Evolutionary conservation across 2,113 vertebrate species (phyloP).

Genomic region (Sialia sialis): DNA sequence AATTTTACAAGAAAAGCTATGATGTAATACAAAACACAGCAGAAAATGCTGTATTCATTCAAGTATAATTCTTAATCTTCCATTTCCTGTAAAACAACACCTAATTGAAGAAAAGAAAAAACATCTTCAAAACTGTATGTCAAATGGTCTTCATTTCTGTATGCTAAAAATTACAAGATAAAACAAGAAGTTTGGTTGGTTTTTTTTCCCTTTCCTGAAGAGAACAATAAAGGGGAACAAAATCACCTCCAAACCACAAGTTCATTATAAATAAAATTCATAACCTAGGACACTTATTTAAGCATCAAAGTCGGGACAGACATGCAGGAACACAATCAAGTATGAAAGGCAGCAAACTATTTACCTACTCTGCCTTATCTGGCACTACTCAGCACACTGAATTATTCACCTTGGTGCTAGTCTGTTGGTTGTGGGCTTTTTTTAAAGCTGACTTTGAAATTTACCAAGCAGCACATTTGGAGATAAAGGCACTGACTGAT

Average conservation of each 20-base stretch:
- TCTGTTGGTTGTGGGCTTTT: background rate
- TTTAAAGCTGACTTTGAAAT: background rate
- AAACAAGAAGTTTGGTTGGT: background rate
- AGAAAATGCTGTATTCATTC: background rate
- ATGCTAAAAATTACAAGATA: background rate
- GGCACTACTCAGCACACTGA: background rate
- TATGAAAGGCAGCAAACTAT: background rate
- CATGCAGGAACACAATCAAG: background rate
- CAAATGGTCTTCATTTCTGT: background rate
- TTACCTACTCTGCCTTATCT: slow-evolving; percentile 4
- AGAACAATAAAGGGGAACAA: background rate
- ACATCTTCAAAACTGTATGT: background rate
- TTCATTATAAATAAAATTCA: background rate
- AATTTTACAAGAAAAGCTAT: background rate
- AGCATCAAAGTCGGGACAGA: background rate
- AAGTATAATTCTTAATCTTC: background rate
- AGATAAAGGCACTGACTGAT: background rate
- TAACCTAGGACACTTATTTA: background rate
- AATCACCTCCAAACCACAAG: background rate
- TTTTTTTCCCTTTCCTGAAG: background rate
- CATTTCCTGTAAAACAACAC: background rate
- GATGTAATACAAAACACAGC: background rate
- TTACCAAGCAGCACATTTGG: background rate
- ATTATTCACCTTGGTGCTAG: background rate
- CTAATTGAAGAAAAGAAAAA: background rate